Evolutionary conservation across 2,113 vertebrate species (phyloP).

Genomic region (Thamnaconus septentrionalis): DNA sequence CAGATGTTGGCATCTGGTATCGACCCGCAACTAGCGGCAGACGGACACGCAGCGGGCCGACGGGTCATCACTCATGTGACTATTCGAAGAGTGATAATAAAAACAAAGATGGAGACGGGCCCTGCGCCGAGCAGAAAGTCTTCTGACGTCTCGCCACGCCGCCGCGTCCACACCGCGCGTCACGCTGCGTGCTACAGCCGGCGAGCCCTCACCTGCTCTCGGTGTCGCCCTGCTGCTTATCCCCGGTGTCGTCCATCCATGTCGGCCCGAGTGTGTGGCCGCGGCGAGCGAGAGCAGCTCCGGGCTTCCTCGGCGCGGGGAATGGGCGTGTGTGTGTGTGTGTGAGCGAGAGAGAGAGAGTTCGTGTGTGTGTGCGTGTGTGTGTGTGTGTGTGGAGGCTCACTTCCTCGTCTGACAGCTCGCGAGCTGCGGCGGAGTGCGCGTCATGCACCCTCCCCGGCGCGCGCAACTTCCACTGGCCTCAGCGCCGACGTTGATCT

Average conservation of each 20-base stretch:
- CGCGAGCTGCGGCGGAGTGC: slow-evolving; percentile 38
- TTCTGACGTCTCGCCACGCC: slow-evolving; percentile 1
- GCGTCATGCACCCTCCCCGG: slow-evolving; percentile 38
- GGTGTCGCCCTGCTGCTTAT: slow-evolving; percentile 42
- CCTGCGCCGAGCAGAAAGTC: slow-evolving; percentile 4
- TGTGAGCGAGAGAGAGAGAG: no score
- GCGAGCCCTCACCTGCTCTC: slow-evolving; percentile 40
- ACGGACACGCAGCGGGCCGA: background rate
- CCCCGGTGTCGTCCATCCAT: slow-evolving; percentile 15
- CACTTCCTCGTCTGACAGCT: slow-evolving; percentile 72
- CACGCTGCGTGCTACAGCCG: background rate
- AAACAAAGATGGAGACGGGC: slow-evolving; percentile 55
- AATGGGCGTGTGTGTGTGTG: slow-evolving; percentile 52
- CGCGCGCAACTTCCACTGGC: slow-evolving; percentile 7
- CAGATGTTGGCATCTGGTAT: slow-evolving; percentile 54
- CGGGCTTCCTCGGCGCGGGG: slow-evolving; percentile 19
- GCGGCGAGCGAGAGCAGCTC: background rate
- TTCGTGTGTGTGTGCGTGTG: background rate
- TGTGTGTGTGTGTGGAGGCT: slow-evolving; percentile 57
- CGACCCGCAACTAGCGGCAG: background rate
- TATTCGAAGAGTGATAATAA: background rate
- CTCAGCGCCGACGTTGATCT: slow-evolving; percentile 16
- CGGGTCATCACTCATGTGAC: slow-evolving; percentile 43
- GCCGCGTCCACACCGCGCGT: background rate
- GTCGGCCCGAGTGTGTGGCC: background rate